Conservation (phyloP, 30 jellyfish, hydroid and myxozoan species). For the Morbakka virulenta region DNA sequence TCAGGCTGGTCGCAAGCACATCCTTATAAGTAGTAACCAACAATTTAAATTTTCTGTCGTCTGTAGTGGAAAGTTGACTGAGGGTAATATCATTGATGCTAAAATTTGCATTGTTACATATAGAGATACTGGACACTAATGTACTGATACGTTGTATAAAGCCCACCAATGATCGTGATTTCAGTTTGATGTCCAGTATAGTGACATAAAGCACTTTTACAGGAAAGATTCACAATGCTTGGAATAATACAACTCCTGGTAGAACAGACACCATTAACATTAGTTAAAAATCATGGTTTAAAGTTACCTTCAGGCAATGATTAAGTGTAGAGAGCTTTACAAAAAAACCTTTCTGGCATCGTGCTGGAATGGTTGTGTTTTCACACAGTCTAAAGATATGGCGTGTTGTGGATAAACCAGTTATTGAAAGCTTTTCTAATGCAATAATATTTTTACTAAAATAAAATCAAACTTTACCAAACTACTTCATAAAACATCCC, state of each 20-base stretch:
- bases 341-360: slow-evolving; percentile 15
- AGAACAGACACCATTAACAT: slow-evolving; percentile 1
- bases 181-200: not conserved
- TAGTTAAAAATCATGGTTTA: slow-evolving; percentile 19
- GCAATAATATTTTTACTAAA: too few relatives aligned
- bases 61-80: too few relatives aligned
- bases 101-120: too few relatives aligned
- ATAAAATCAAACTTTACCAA: too few relatives aligned
- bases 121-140: too few relatives aligned
- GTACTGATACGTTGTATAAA: slow-evolving; percentile 13
- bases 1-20: too few relatives aligned
- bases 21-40: too few relatives aligned
- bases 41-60: too few relatives aligned
- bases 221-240: slow-evolving; percentile 24
- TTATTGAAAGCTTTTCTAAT: not conserved
- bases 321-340: slow-evolving; percentile 24
- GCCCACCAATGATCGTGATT: too few relatives aligned
- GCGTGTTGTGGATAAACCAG: slow-evolving; percentile 18
- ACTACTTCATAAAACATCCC: too few relatives aligned
- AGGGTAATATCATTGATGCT: too few relatives aligned
- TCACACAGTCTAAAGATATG: slow-evolving; percentile 2
- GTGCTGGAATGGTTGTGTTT: slow-evolving; percentile 34
- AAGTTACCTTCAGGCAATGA: slow-evolving; percentile 12
- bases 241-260: slow-evolving; percentile 10
- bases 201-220: slow-evolving; percentile 6